Evolutionary conservation across 2,888 invertebrate species (phyloP), one percentile per base, ranked within the genome.

Genomic region (Drosophila diplacantha): DNA sequence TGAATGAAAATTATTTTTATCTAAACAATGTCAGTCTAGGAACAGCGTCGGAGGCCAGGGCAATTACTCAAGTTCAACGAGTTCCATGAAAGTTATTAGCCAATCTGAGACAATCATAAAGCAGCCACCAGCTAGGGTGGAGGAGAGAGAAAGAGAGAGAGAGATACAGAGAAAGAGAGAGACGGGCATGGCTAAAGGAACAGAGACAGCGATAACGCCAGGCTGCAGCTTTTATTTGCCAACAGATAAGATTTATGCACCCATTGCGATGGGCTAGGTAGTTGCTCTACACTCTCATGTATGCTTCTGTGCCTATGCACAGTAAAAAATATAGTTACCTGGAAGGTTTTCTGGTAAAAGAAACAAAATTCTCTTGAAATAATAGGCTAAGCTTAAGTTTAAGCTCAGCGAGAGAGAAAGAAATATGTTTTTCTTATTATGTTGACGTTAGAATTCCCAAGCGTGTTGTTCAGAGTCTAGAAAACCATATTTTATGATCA

Each of bases 61-160:
- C 69, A 68, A 68, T 68, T 61, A 68, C 68, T 62, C 68, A 68
- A 52, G 56, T 68, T 68, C 55, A 66, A 66, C 65, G 58, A 65
- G 65, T 52, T 58, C 22, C 55, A 46, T 49, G 51, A 61, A 55
- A 52, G 54, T 61, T 68, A 60, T 68, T 55, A 41, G 69, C 55
- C 50, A 68, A 47, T 55, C 34, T 32, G 35, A 31, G 52, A 46
- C 34, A 44, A 43, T 32, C 26, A 50, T 29, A 55, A 50, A 43
- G 43, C 35, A 37, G 41, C 55, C n/a, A 34, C 9, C 56, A 51
- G 53, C 32, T 8, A 6, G 18, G 5, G 20, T 11, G 4, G 18
- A 39, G 7, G 3, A 20, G 9, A 14, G 6, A 12, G 20, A 29
- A 29, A 37, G 8, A 7, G 1, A 24, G n/a, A 24, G 3, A 31